Evolutionary conservation across 1,140 invertebrate genomes (phyloP), one percentile per base, ranked within the genome.

Genomic region (Drosophila sturtevanti): DNA sequence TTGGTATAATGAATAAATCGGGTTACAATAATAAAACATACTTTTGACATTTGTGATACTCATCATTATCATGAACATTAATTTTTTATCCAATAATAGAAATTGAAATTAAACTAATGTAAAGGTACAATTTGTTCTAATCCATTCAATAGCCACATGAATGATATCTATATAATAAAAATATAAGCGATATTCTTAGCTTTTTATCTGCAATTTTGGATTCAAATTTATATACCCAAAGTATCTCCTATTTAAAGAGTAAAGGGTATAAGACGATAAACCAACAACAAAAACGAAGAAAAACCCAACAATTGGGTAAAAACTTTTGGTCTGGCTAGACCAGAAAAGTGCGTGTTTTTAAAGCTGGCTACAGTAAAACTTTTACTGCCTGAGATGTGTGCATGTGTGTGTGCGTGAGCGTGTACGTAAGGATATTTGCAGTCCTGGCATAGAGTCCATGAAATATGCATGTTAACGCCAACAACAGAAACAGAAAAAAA

Each of bases 281-380:
- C 7, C 16, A 18, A 14, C 41, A 18, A 11, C 9, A 51, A 22
- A 9, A 37, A 12, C 18, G 27, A 24, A 11, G 4, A 64, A 54
- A 22, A 44, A 12, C 18, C 14, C 12, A 34, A 51, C 14, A 24
- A 44, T 44, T 44, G 41, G 41, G 14, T 16, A 44, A 44, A 44
- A 41, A 66, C 14, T 70, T 38, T 37, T 18, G 41, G 22, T 51
- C 41, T 14, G 70, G 35, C 69, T 48, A 61, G 41, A 48, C 41
- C 41, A 48, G 41, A 73, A 34, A 65, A 58, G 38, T 68, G 52
- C 72, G 56, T 62, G 72, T 24, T 44, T 37, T 62, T 62, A 75
- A 75, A 75, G 21, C 48, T 58, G 14, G 37, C 35, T n/a, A 48
- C 4, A 12, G 64, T n/a, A 18, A 35, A 51, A 72, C 59, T 55